A percentile compares a stretch with the other conserved stretches of the same genome.
Evolutionary conservation across 2,113 vertebrate species (phyloP).

Genomic region (Hyla sarda): DNA sequence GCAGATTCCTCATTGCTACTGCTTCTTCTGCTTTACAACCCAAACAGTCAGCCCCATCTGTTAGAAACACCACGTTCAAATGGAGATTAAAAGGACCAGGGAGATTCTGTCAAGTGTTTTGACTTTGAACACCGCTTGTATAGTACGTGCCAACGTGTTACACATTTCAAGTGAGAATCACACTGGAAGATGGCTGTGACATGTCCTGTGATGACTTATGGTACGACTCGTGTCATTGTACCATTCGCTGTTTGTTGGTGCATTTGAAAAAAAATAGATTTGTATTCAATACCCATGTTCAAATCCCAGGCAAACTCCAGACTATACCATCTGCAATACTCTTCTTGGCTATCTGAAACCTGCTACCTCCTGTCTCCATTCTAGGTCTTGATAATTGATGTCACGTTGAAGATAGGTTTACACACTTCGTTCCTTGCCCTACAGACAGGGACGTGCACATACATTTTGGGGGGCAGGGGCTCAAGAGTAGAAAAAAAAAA

Average conservation of each 20-base stretch:
- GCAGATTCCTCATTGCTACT: conserved; percentile 61
- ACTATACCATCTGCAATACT: not conserved
- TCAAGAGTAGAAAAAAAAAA: too few species aligned
- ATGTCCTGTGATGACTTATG: not conserved
- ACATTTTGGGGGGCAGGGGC: too few species aligned
- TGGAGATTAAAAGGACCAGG: not conserved
- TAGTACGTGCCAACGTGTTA: not conserved
- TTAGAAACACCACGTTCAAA: conserved; percentile 61
- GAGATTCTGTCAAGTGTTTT: not conserved
- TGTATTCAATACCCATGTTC: not conserved
- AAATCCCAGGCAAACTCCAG: not conserved
- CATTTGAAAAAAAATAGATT: too few species aligned
- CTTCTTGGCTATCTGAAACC: not conserved
- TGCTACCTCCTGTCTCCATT: not conserved
- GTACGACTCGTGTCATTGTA: not conserved
- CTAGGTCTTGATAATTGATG: not conserved
- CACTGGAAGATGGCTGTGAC: not conserved
- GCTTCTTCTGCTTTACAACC: conserved; percentile 61
- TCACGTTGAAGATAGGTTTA: not conserved
- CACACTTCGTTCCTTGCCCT: too few species aligned
- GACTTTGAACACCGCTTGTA: conserved; percentile 12
- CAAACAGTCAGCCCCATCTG: conserved; percentile 65
- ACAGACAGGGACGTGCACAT: too few species aligned
- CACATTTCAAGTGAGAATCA: not conserved
- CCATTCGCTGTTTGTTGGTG: not conserved